Base-by-base conservation (phyloP, 35 echinoderm and acorn worm genomes). In the Lytechinus pictus region DNA sequence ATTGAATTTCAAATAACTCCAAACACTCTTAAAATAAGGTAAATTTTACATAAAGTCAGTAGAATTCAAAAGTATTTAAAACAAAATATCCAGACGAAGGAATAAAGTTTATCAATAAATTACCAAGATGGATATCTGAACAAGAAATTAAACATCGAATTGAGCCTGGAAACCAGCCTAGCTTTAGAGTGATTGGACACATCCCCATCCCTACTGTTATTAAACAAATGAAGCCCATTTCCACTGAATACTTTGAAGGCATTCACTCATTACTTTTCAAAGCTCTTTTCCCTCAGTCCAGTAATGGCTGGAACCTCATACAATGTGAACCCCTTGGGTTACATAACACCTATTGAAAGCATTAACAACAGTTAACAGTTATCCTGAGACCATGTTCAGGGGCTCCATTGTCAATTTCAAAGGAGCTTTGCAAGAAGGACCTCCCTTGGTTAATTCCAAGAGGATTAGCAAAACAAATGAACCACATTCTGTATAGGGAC, bases 301-400 rank as follows among this genome's bases (percentile, higher is more conserved):
- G 29, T 90, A 29, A 54, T 52, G 88, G 88, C 29, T 90, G 13
- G 27, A 54, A 52, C 28, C 88, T 89, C 28, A 19, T 53, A 89
- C 27, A 89, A 89, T 89, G 87, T 89, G 87, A n/a, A 89, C 52
- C 52, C 27, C 87, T n/a, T 89, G 13, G 61, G 87, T 89, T 89
- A 89, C 87, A 89, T 89, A 89, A 89, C 24, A 89, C 87, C 28
- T 12, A 89, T 89, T 89, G 8, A 89, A 33, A 52, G 11, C 86
- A 27, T 29, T 89, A 89, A 51, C 87, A 89, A 89, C 87, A 89
- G 87, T 89, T 89, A 89, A 89, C 87, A 89, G 87, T 89, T 89
- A 89, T 51, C 27, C 87, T 89, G 10, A 51, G 24, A 27, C 87
- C 87, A 89, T 89, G 87, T 89, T 89, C 87, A 33, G 61, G 28